Evolutionary conservation across 2,113 vertebrate species (phyloP).

Genomic region (Megatriorchis doriae): DNA sequence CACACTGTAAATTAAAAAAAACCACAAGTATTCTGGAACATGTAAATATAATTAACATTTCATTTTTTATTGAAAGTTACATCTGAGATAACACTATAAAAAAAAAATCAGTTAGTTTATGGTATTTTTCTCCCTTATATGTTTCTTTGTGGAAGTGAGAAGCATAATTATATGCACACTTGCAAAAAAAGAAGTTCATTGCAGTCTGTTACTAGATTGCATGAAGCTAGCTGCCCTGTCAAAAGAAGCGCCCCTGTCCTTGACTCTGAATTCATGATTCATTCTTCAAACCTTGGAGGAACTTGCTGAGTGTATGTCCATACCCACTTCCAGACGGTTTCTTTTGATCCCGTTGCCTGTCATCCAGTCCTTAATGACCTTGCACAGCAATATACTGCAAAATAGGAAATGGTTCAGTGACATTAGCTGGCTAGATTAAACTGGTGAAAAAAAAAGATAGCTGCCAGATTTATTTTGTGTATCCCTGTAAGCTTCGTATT

Average conservation of each 20-base stretch:
- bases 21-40: not conserved
- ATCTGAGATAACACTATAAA: not conserved
- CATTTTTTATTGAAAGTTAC: not conserved
- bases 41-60: not conserved
- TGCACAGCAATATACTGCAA: not conserved
- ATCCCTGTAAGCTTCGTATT: not conserved
- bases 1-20: not conserved
- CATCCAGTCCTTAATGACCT: not conserved
- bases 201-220: not conserved
- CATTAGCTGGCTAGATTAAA: not conserved
- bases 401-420: not conserved
- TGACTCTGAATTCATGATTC: not conserved
- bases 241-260: not conserved
- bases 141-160: not conserved
- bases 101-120: not conserved
- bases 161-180: not conserved
- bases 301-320: not conserved
- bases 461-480: not conserved
- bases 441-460: not conserved
- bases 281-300: not conserved
- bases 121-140: not conserved
- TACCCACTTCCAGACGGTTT: not conserved
- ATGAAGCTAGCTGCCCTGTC: not conserved
- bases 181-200: not conserved
- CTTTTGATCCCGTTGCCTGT: not conserved